A percentile compares a stretch with the other conserved stretches of the same genome.
Conservation (phyloP, 2,113 vertebrate species). For the Xenopus borealis region DNA sequence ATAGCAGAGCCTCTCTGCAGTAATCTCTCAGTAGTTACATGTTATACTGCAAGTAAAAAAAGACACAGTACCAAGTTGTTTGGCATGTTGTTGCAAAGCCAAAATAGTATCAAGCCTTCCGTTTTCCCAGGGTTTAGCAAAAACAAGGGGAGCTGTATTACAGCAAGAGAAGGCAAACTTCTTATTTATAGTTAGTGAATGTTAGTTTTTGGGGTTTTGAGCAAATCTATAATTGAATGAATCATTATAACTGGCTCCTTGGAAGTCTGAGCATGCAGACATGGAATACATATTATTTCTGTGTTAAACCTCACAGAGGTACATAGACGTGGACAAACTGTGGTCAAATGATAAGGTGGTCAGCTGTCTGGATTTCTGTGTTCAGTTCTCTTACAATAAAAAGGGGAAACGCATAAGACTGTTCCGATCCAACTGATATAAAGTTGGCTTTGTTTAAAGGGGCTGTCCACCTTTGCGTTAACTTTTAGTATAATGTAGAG, state of each 20-base stretch:
- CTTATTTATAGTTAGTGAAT: not conserved
- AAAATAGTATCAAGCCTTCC: constrained; percentile 4
- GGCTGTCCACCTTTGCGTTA: too few relatives aligned
- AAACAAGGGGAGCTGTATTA: constrained; percentile 16
- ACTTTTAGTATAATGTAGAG: too few relatives aligned
- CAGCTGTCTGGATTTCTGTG: too few relatives aligned
- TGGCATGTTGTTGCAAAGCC: not conserved
- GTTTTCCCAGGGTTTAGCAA: constrained; percentile 9
- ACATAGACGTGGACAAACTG: constrained; percentile 1
- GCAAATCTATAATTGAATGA: constrained; percentile 7
- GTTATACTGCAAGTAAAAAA: constrained; percentile 6
- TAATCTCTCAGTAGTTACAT: constrained; percentile 26
- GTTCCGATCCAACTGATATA: too few relatives aligned
- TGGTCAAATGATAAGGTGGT: not conserved
- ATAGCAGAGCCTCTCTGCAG: constrained; percentile 2
- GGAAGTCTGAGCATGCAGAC: not conserved
- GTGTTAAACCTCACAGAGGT: not conserved
- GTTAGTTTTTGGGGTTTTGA: constrained; percentile 31
- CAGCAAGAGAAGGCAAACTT: not conserved
- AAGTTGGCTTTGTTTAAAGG: too few relatives aligned
- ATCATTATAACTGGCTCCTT: constrained; percentile 6
- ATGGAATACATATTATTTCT: constrained; percentile 9
- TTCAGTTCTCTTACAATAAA: too few relatives aligned
- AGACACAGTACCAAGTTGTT: constrained; percentile 14
- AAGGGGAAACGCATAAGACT: too few relatives aligned